Percentiles rank a stretch among this genome's conserved stretches.
Evolutionary conservation across 1,140 invertebrate species (phyloP).

Genomic region (Drosophila leontia): DNA sequence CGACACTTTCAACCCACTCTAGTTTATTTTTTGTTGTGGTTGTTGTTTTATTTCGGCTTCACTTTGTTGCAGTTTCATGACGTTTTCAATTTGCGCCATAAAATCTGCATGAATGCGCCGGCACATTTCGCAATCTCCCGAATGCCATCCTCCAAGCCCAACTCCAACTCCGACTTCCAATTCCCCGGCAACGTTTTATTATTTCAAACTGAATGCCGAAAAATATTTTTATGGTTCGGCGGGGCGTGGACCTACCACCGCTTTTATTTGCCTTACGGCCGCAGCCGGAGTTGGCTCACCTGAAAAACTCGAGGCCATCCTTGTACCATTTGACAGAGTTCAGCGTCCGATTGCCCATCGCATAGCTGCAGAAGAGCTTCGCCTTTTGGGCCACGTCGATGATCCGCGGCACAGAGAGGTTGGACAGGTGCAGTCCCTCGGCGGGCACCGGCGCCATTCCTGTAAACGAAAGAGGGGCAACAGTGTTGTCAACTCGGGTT

Average conservation of each 20-base stretch:
- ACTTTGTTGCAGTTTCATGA: conserved; percentile 81
- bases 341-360: conserved; percentile 88
- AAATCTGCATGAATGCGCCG: conserved; percentile 81
- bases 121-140: conserved; percentile 41
- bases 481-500: not conserved
- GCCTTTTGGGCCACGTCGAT: conserved; percentile 86
- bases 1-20: conserved; percentile 64
- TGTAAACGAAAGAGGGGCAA: conserved; percentile 43
- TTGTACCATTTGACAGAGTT: conserved; percentile 94
- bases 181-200: conserved; percentile 63
- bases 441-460: conserved; percentile 58
- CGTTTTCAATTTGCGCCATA: conserved; percentile 82
- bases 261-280: conserved; percentile 72
- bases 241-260: not conserved
- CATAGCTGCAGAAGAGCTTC: conserved; percentile 87
- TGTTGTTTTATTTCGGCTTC: conserved; percentile 11
- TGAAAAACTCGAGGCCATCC: conserved; percentile 90
- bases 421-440: conserved; percentile 75
- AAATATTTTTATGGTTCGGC: conserved; percentile 72
- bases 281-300: conserved; percentile 85
- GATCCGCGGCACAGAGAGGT: conserved; percentile 85
- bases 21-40: conserved; percentile 5
- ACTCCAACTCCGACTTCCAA: conserved; percentile 1
- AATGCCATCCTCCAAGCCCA: conserved; percentile 4
- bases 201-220: conserved; percentile 65